phyloP scores from a whole-genome alignment of 2,113 vertebrate species.

The Phrynosoma blainvillii region DNA sequence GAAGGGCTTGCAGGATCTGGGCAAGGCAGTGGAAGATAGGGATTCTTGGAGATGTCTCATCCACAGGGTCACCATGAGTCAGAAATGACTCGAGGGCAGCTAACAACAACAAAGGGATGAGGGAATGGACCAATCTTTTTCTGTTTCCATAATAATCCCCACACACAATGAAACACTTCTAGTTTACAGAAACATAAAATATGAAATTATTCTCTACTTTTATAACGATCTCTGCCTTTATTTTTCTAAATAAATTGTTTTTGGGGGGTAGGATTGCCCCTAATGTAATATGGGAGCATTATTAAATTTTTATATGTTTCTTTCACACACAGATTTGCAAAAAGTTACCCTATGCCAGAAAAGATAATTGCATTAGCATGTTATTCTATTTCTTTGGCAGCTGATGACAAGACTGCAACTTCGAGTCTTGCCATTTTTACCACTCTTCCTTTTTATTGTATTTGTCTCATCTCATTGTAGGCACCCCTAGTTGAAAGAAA shows the following conservation, averaged over 20 bases:
- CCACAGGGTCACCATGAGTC: too few species aligned
- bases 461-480: constrained; percentile 15
- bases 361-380: constrained; percentile 23
- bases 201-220: neutral
- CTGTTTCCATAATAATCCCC: constrained; percentile 2
- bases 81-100: too few species aligned
- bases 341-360: neutral
- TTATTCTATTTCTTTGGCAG: constrained; percentile 6
- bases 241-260: neutral
- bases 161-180: constrained; percentile 7
- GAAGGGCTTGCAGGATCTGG: too few species aligned
- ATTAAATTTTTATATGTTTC: neutral
- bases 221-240: neutral
- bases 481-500: neutral
- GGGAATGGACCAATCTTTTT: neutral
- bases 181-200: constrained; percentile 6
- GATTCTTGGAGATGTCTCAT: too few species aligned
- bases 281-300: neutral
- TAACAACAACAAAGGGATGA: neutral
- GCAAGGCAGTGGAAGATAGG: too few species aligned
- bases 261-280: too few species aligned
- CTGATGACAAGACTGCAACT: constrained; percentile 12
- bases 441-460: neutral
- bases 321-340: constrained; percentile 9
- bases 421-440: neutral